Percentiles rank a stretch among this genome's conserved stretches.
Evolutionary conservation across 64 coral and sea anemone genomes (phyloP).

Genomic region (Dendronephthya gigantea): DNA sequence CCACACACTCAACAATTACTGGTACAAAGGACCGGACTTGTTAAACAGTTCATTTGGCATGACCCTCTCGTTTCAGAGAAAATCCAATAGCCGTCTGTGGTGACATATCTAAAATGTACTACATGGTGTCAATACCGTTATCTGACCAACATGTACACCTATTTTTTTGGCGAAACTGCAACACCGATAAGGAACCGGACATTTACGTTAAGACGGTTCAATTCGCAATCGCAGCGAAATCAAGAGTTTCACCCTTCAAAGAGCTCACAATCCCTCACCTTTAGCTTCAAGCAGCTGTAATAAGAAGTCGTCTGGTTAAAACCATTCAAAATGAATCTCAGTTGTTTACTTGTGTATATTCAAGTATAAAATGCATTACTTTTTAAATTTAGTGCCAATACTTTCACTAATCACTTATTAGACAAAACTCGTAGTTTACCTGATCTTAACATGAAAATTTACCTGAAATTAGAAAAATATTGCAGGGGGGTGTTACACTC

Average conservation of each 20-base stretch:
- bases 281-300: slow-evolving; percentile 33
- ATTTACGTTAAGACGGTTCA: neutral
- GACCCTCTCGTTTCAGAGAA: neutral
- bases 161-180: neutral
- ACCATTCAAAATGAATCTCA: slow-evolving; percentile 40
- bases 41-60: neutral
- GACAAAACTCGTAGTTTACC: too few species aligned
- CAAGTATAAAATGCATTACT: too few species aligned
- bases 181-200: neutral
- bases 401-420: too few species aligned
- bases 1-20: neutral
- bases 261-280: neutral
- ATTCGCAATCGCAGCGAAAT: too few species aligned
- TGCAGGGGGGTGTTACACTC: too few species aligned
- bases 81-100: neutral
- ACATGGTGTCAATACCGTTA: neutral
- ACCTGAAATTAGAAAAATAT: too few species aligned
- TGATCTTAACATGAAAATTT: too few species aligned
- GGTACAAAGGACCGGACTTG: neutral
- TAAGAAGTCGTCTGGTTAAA: slow-evolving; percentile 35
- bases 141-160: neutral
- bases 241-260: neutral
- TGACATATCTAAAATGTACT: neutral
- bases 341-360: too few species aligned
- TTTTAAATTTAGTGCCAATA: too few species aligned